A percentile compares a stretch with the other conserved stretches of the same genome.
Conservation (phyloP, 1,140 invertebrate genomes). For the Ceratina australensis region DNA sequence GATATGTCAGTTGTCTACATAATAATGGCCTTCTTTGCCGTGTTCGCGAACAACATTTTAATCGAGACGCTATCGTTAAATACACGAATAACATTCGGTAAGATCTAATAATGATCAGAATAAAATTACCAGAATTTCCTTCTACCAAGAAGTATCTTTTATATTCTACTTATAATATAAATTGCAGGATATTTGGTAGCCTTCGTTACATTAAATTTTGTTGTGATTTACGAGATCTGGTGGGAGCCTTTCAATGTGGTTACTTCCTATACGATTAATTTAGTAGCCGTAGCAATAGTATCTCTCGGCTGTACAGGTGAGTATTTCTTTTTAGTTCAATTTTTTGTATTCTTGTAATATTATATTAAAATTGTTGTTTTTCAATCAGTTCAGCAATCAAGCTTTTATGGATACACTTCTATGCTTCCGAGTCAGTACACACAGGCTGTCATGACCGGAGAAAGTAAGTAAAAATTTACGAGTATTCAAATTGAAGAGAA, state of each 20-base stretch:
- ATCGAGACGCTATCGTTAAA: conserved; percentile 91
- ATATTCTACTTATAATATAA: too few species aligned
- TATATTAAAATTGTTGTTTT: neutral
- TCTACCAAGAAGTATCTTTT: neutral
- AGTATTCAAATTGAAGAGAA: neutral
- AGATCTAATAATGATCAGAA: conserved; percentile 54
- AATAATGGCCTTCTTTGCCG: conserved; percentile 90
- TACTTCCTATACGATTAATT: conserved; percentile 89
- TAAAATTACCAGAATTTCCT: neutral
- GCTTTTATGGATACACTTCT: conserved; percentile 96
- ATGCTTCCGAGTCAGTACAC: conserved; percentile 94
- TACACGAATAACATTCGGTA: conserved; percentile 92
- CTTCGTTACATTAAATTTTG: conserved; percentile 89
- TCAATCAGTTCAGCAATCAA: conserved; percentile 90
- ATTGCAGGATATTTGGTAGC: conserved; percentile 89
- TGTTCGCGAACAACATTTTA: conserved; percentile 91
- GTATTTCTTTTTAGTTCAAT: too few species aligned
- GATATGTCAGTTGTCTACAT: conserved; percentile 96
- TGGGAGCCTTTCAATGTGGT: conserved; percentile 87
- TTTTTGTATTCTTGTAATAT: too few species aligned
- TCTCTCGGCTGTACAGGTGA: conserved; percentile 93
- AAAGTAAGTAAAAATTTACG: conserved; percentile 84
- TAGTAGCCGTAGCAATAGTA: conserved; percentile 90
- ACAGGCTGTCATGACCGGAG: conserved; percentile 95
- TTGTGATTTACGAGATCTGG: conserved; percentile 91